Conservation (phyloP, 2,888 invertebrate species). For the Venusia cambrica region DNA sequence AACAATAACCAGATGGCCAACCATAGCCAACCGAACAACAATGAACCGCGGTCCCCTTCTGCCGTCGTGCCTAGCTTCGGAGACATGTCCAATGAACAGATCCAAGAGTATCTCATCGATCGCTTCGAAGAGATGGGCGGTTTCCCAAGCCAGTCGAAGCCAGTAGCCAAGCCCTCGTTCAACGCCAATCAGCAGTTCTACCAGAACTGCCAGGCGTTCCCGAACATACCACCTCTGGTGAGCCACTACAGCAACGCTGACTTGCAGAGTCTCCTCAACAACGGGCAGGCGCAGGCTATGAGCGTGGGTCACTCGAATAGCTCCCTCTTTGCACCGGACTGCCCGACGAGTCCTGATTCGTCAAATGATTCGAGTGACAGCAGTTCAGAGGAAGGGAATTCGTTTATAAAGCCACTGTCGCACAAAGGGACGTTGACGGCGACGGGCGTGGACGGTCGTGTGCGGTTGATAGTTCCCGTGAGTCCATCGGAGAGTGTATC, state of each 20-base stretch:
- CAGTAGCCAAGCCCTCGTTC: slow-evolving; percentile 34
- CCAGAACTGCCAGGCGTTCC: slow-evolving; percentile 68
- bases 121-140: slow-evolving; percentile 63
- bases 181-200: slow-evolving; percentile 61
- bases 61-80: slow-evolving; percentile 50
- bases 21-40: slow-evolving; percentile 61
- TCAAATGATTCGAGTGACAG: slow-evolving; percentile 70
- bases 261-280: slow-evolving; percentile 49
- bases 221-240: slow-evolving; percentile 61
- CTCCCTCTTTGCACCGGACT: slow-evolving; percentile 48
- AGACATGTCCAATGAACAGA: slow-evolving; percentile 63
- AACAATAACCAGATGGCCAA: slow-evolving; percentile 43
- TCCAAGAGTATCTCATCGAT: slow-evolving; percentile 63
- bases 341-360: slow-evolving; percentile 59
- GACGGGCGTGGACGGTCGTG: slow-evolving; percentile 81
- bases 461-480: slow-evolving; percentile 83
- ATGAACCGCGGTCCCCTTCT: slow-evolving; percentile 52
- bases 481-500: slow-evolving; percentile 68
- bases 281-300: slow-evolving; percentile 57
- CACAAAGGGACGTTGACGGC: slow-evolving; percentile 83
- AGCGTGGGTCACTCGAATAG: slow-evolving; percentile 60
- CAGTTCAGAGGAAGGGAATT: slow-evolving; percentile 67
- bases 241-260: slow-evolving; percentile 61
- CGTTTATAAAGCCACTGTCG: slow-evolving; percentile 85
- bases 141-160: slow-evolving; percentile 39